Base-by-base conservation (phyloP, 1,140 invertebrate species). In the Drosophila punjabiensis region DNA sequence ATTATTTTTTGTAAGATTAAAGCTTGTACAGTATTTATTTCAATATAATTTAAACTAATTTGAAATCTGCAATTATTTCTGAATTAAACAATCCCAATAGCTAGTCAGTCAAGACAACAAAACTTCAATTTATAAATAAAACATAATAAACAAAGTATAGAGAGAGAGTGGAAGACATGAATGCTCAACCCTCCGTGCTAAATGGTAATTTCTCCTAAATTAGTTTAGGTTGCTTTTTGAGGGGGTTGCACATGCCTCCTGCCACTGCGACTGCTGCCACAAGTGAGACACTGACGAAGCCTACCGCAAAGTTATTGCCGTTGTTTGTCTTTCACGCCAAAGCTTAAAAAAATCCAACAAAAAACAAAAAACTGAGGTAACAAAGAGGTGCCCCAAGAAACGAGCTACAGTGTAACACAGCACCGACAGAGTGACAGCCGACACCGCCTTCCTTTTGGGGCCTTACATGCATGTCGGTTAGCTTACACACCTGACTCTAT, bases 251-350 rank as follows among this genome's bases (percentile, higher is more conserved):
- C n/a, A n/a, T n/a, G 24, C 24, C 24, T 24, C 24, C 24, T 28
- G 5, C 13, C 13, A 5, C 5, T 33, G 7, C 8, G 13, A 4
- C 8, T 56, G 68, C 4, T 45, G 68, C 2, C 45, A 48, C 39
- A 32, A 32, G 39, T 53, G 10, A 37, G 50, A 71, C 55, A 58
- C 28, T 71, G 62, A 62, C 56, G 67, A 85, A 58, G 85, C 85
- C 85, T 88, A 90, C 85, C 85, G 61, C 85, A 88, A 89, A 88
- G 63, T 71, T 76, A 75, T 76, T 75, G 63, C 81, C 64, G 63
- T 66, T 89, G 59, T 77, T 80, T 81, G 77, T 81, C 66, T 68
- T 82, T 70, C 61, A 33, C 78, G 73, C 65, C 55, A 37, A 58
- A 60, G 53, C 32, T 41, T 67, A 65, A 58, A 73, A 73, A 73